phyloP scores from a whole-genome alignment of 2,888 invertebrate species.

The Harmothoe impar region DNA sequence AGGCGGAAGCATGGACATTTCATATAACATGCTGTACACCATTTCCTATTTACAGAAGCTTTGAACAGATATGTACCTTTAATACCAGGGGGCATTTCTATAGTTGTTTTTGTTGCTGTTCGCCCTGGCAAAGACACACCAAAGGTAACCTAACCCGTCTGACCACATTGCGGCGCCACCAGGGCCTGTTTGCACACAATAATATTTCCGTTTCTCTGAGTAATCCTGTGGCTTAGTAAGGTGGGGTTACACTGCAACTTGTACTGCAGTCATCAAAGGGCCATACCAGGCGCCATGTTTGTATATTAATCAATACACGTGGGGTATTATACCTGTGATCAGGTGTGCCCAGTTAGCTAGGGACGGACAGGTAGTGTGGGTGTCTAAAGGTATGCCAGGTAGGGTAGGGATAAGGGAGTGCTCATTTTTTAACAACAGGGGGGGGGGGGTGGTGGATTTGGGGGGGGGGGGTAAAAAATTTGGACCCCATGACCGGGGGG shows the following conservation, averaged over 20 bases:
- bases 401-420: too few species aligned
- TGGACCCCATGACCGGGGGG: too few species aligned
- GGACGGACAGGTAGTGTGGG: neutral
- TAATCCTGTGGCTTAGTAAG: neutral
- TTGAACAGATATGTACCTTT: neutral
- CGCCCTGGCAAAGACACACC: neutral
- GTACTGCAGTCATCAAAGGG: neutral
- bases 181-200: neutral
- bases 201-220: constrained; percentile 13
- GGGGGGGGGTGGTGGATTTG: too few species aligned
- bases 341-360: neutral
- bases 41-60: constrained; percentile 22
- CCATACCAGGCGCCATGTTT: neutral
- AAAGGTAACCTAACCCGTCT: constrained; percentile 1
- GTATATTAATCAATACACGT: neutral
- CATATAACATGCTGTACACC: neutral
- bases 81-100: neutral
- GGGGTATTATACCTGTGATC: neutral
- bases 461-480: too few species aligned
- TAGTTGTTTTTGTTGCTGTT: constrained; percentile 2
- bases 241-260: neutral
- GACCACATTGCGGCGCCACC: neutral
- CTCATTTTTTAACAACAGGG: too few species aligned
- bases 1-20: neutral
- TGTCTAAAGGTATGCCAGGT: too few species aligned